Evolutionary conservation across 2,888 invertebrate species (phyloP).

Genomic region (Andrena marginata): DNA sequence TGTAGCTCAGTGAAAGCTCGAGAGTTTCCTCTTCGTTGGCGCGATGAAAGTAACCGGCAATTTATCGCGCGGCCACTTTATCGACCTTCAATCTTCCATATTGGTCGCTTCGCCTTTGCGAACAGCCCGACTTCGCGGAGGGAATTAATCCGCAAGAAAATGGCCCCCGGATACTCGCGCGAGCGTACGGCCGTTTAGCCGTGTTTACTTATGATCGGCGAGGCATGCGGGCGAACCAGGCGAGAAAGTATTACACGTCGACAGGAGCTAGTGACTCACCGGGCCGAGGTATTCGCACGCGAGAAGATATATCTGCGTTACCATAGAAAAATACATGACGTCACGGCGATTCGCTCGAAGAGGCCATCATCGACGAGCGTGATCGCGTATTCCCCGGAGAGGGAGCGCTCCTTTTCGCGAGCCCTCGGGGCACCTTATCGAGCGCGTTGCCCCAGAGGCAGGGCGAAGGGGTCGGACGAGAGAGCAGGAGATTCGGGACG

Average conservation of each 20-base stretch:
- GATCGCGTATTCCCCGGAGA: not conserved
- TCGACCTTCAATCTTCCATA: not conserved
- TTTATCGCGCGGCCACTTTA: not conserved
- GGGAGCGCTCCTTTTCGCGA: not conserved
- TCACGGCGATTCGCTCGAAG: constrained; percentile 9
- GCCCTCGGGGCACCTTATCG: not conserved
- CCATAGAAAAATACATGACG: constrained; percentile 51
- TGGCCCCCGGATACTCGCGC: not conserved
- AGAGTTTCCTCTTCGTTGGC: not conserved
- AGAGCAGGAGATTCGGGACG: constrained; percentile 1
- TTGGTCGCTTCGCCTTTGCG: not conserved
- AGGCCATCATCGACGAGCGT: constrained; percentile 7
- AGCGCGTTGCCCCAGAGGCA: not conserved
- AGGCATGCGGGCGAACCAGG: constrained; percentile 21
- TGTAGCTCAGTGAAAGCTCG: not conserved
- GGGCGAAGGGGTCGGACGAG: not conserved
- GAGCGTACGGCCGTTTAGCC: not conserved
- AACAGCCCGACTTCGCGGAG: not conserved
- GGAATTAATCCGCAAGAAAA: not conserved
- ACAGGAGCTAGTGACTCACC: constrained; percentile 50
- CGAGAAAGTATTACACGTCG: constrained; percentile 22
- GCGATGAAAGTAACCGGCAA: not conserved
- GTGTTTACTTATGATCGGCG: constrained; percentile 28
- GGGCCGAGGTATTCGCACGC: constrained; percentile 43
- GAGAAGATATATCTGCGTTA: constrained; percentile 53